Evolutionary conservation across 1,140 invertebrate species (phyloP).

Genomic region (Drosophila ficusphila): DNA sequence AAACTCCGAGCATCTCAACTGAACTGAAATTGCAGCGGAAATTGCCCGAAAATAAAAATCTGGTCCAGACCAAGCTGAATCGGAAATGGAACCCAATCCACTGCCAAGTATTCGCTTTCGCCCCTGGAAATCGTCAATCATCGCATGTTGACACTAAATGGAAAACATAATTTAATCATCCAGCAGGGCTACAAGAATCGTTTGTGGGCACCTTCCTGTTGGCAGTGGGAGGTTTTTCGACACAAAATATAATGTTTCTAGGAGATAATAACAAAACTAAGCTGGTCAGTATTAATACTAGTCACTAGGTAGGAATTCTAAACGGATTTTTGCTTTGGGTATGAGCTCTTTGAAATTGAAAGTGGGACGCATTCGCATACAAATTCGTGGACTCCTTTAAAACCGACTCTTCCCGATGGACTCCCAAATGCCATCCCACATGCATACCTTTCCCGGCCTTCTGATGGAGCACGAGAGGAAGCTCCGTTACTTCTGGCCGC

Average conservation of each 20-base stretch:
- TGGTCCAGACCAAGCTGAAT: conserved; percentile 31
- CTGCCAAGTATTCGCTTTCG: conserved; percentile 12
- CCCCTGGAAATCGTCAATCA: conserved; percentile 28
- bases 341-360: not conserved
- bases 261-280: too few species aligned
- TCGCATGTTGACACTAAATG: conserved; percentile 12
- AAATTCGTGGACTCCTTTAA: not conserved
- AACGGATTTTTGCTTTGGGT: not conserved
- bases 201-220: not conserved
- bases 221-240: not conserved
- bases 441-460: not conserved
- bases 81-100: conserved; percentile 52
- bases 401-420: not conserved
- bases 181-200: not conserved
- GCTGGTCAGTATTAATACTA: too few species aligned
- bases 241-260: too few species aligned
- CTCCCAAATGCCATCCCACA: not conserved
- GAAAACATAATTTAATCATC: conserved; percentile 37
- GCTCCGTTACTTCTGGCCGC: not conserved
- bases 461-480: not conserved
- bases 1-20: conserved; percentile 34
- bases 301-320: too few species aligned
- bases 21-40: conserved; percentile 61
- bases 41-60: conserved; percentile 51
- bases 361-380: conserved; percentile 2